phyloP scores from a whole-genome alignment of 2,797 vertebrate species.

The Bovichtus diacanthus region DNA sequence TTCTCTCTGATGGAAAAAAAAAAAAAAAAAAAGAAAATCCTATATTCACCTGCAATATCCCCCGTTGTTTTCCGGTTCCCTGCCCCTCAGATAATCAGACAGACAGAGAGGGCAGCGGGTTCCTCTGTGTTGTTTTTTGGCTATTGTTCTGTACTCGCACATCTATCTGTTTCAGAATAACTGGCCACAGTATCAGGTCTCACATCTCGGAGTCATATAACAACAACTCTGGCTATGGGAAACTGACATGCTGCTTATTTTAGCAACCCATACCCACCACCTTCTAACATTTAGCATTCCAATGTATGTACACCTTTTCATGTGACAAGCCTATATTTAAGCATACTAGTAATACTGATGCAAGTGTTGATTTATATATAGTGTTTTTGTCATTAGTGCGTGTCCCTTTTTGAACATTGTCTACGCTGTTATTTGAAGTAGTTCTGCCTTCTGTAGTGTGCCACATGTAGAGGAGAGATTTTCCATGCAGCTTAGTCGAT shows the following conservation, averaged over 20 bases:
- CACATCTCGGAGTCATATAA: conserved; percentile 73
- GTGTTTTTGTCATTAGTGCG: background rate
- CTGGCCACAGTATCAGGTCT: conserved; percentile 77
- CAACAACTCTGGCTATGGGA: conserved; percentile 75
- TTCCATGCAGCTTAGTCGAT: conserved; percentile 13
- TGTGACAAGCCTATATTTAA: conserved; percentile 23
- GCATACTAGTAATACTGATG: background rate
- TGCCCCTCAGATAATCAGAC: conserved; percentile 59
- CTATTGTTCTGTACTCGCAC: conserved; percentile 72
- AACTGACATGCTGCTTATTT: conserved; percentile 63
- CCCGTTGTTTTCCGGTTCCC: conserved; percentile 51
- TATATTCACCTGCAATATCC: conserved; percentile 7
- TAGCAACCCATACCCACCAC: conserved; percentile 40
- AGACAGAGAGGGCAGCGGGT: conserved; percentile 60
- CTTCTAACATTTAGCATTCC: conserved; percentile 10
- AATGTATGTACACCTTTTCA: conserved; percentile 3
- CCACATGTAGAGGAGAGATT: conserved; percentile 9
- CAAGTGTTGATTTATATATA: background rate
- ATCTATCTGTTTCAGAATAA: conserved; percentile 79
- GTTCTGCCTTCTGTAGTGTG: background rate
- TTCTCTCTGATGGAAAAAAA: background rate
- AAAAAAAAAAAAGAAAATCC: background rate
- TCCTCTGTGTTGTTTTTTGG: conserved; percentile 75
- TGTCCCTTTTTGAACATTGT: background rate
- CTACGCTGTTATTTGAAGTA: background rate